Base-by-base conservation (phyloP, 2,888 invertebrate species). In the Meiosimyza decipiens region DNA sequence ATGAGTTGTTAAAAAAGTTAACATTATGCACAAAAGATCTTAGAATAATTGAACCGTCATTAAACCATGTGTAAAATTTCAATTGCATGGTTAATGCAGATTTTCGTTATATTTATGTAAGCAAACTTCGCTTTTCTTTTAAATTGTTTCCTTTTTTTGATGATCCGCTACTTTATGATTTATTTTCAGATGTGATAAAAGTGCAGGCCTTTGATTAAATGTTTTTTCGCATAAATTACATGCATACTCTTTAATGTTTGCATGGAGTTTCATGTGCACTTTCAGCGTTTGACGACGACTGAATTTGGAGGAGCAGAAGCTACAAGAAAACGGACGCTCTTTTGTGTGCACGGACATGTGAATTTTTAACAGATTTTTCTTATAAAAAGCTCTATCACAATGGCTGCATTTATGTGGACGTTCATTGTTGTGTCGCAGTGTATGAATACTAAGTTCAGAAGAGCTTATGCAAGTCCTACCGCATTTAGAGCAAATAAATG, bases 401-500 rank as follows among this genome's bases (percentile, higher is more conserved):
- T 74, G 77, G 13, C 73, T 64, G 16, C 85, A 84, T 51, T 79
- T 77, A 51, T 76, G 80, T 16, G 82, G 80, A 0, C 82, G 80
- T 62, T 82, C 79, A 70, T 80, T 82, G 16, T 79, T 82, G 22
- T 84, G 84, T 0, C 85, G 77, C 66, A 80, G 82, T 55, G 82
- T 72, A 72, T 84, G 85, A 12, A 77, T 79, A 59, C 76, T 82
- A 11, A 84, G 73, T 70, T 82, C 83, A 71, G 82, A 83, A 49
- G 84, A 83, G 64, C 83, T 83, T 4, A 80, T 80, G 0, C 84
- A 75, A 0, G 81, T 74, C 16, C 83, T 80, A 0, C 73, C 78
- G 52, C 85, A 85, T 47, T 80, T 75, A n/a, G 80, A 79, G 16
- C 84, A 84, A 4, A 80, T 79, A 57, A 71, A 77, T 2, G 85